phyloP scores from a whole-genome alignment of 2,797 vertebrate genomes.

The Salmo trutta region DNA sequence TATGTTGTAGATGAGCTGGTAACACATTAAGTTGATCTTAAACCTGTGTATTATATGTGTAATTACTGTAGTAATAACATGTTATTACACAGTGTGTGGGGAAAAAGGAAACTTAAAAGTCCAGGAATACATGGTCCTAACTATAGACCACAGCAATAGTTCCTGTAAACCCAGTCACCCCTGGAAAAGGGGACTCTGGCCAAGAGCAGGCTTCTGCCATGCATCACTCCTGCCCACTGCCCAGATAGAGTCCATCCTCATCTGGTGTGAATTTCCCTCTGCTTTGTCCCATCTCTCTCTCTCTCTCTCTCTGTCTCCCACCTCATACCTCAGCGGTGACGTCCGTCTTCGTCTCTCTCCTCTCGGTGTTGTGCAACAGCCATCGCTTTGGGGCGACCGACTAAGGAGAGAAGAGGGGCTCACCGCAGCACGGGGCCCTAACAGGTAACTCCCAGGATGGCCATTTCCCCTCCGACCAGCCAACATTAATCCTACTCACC shows the following conservation, averaged over 20 bases:
- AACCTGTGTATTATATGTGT: no score
- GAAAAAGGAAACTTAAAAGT: no score
- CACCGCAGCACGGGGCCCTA: constrained; percentile 32
- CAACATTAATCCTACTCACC: constrained; percentile 41
- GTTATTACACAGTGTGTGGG: no score
- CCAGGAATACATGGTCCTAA: no score
- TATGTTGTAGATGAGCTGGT: no score
- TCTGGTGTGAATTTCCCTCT: constrained; percentile 20
- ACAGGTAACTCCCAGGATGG: constrained; percentile 62
- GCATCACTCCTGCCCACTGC: constrained; percentile 12
- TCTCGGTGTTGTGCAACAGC: constrained; percentile 21
- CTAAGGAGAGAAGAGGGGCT: neutral
- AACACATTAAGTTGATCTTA: no score
- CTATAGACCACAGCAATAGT: no score
- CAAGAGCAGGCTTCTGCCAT: constrained; percentile 12
- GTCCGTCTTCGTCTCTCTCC: constrained; percentile 9
- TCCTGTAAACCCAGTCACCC: no score
- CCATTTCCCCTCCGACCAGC: constrained; percentile 36
- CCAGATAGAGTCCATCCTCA: constrained; percentile 9
- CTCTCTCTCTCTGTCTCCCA: neutral
- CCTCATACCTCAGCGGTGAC: constrained; percentile 22
- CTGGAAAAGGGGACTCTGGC: neutral
- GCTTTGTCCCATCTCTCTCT: constrained; percentile 6
- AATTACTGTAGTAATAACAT: no score
- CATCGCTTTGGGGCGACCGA: constrained; percentile 2